Percentiles rank a stretch among this genome's conserved stretches.
Conservation (phyloP, 2,797 vertebrate species). For the Gobionotothen gibberifrons region DNA sequence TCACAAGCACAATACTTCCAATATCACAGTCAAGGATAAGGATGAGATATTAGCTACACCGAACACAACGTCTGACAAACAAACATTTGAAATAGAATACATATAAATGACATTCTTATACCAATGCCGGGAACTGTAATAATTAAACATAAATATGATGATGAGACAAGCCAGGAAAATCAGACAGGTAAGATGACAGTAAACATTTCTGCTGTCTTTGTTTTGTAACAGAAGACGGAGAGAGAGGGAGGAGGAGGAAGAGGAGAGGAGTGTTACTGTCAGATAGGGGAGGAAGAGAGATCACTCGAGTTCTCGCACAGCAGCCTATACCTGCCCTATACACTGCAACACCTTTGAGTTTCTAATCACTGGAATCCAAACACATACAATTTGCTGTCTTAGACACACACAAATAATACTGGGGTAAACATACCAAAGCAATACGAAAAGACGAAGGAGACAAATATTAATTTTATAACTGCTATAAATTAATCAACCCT, state of each 20-base stretch:
- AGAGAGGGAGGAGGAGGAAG: constrained; percentile 54
- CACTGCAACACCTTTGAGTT: constrained; percentile 41
- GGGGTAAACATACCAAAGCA: neutral
- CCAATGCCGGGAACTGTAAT: constrained; percentile 54
- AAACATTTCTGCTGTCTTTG: constrained; percentile 82
- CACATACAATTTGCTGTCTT: constrained; percentile 22
- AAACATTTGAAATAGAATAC: constrained; percentile 56
- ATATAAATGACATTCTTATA: constrained; percentile 61
- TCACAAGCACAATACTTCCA: constrained; percentile 33
- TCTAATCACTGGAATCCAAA: constrained; percentile 30
- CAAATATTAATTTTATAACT: constrained; percentile 25
- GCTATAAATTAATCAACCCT: constrained; percentile 26
- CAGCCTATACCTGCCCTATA: constrained; percentile 69
- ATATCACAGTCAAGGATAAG: constrained; percentile 49
- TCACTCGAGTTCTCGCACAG: constrained; percentile 66
- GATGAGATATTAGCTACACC: constrained; percentile 44
- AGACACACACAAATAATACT: neutral
- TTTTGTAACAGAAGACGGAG: constrained; percentile 77
- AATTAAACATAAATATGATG: constrained; percentile 76
- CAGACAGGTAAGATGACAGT: constrained; percentile 77
- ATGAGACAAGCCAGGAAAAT: constrained; percentile 61
- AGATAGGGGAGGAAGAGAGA: constrained; percentile 74
- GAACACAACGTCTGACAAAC: constrained; percentile 59
- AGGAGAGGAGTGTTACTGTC: constrained; percentile 81
- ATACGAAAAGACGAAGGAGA: neutral